Conservation (phyloP, 2,113 vertebrate genomes). For the Ageneiosus marmoratus region DNA sequence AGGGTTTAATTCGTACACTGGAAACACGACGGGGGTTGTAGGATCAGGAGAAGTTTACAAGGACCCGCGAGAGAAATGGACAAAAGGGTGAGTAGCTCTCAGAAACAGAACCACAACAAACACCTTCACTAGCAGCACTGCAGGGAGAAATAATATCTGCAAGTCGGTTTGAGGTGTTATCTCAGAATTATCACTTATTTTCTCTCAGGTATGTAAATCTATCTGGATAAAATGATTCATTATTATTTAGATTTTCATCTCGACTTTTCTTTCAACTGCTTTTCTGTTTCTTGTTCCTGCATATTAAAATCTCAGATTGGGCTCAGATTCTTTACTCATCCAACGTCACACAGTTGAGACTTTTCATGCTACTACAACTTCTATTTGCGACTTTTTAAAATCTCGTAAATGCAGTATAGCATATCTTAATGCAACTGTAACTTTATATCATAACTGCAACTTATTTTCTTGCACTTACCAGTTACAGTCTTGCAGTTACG, state of each 20-base stretch:
- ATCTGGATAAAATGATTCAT: no score
- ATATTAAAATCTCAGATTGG: no score
- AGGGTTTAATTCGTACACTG: constrained; percentile 89
- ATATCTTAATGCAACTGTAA: background rate
- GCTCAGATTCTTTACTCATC: no score
- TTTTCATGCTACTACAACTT: background rate
- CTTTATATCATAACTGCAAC: background rate
- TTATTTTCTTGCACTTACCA: background rate
- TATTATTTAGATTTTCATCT: no score
- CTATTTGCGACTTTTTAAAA: background rate
- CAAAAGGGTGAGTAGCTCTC: constrained; percentile 79
- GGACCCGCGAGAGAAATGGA: constrained; percentile 84
- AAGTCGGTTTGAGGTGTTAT: no score
- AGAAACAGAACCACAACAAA: background rate
- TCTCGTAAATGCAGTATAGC: background rate
- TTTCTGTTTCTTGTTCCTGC: no score
- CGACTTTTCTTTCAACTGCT: no score
- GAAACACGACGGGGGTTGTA: constrained; percentile 80
- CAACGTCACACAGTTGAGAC: no score
- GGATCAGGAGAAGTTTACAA: constrained; percentile 82
- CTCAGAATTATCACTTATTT: no score
- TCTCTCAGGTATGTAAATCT: no score
- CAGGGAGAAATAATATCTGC: no score
- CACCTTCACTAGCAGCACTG: background rate
- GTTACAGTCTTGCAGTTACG: background rate